Conservation (phyloP, 37 sponge, comb jelly and placozoan species). For the Haliclona indistincta region DNA sequence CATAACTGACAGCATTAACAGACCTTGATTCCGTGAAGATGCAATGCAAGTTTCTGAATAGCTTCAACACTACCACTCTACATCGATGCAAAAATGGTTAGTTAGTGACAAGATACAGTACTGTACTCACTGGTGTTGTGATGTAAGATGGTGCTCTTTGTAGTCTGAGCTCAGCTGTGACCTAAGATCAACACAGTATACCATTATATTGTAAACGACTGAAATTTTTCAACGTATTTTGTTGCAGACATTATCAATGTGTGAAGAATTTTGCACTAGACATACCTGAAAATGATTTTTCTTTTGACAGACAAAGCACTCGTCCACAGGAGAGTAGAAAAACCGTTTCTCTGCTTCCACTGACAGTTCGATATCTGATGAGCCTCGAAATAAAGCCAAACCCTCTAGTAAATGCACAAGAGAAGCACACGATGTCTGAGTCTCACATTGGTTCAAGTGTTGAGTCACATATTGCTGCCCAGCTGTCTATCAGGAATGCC, state of each 20-base stretch:
- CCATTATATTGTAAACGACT: no score
- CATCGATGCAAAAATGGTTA: no score
- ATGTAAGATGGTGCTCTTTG: no score
- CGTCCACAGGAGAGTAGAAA: slow-evolving; percentile 73
- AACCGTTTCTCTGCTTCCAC: slow-evolving; percentile 98
- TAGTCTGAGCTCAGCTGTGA: no score
- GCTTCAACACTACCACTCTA: no score
- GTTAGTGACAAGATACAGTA: no score
- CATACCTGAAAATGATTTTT: no score
- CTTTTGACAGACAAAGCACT: slow-evolving; percentile 91
- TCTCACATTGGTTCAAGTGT: slow-evolving; percentile 68
- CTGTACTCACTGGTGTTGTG: no score
- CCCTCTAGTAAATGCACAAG: slow-evolving; percentile 33
- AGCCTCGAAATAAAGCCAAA: slow-evolving; percentile 46
- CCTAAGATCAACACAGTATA: no score
- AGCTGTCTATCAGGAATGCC: slow-evolving; percentile 61
- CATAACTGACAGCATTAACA: neutral
- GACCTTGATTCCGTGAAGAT: no score
- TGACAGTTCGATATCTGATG: no score
- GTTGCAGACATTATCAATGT: neutral
- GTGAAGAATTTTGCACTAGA: neutral
- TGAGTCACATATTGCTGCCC: slow-evolving; percentile 50
- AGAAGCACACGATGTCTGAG: slow-evolving; percentile 65
- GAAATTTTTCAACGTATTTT: neutral
- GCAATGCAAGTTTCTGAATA: no score